phyloP scores from a whole-genome alignment of 2,113 vertebrate genomes.

The Eulemur rufifrons region DNA sequence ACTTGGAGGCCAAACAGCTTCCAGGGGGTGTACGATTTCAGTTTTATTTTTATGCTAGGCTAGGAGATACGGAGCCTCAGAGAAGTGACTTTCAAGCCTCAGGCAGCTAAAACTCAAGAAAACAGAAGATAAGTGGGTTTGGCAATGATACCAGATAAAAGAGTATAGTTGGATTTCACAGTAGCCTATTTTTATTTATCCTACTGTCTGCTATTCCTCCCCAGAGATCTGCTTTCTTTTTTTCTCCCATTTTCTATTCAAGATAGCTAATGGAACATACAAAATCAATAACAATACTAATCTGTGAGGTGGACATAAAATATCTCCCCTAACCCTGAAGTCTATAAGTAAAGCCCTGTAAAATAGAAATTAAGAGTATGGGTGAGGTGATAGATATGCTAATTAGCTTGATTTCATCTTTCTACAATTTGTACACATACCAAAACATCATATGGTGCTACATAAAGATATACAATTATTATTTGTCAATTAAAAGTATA shows the following conservation, averaged over 20 bases:
- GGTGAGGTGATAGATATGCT: neutral
- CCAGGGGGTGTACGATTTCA: neutral
- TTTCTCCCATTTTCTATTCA: slow-evolving; percentile 11
- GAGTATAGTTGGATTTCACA: neutral
- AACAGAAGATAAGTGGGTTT: slow-evolving; percentile 54
- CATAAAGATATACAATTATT: neutral
- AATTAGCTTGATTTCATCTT: neutral
- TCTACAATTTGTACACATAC: neutral
- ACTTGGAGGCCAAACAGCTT: slow-evolving; percentile 51
- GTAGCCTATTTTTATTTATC: slow-evolving; percentile 51
- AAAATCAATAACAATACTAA: slow-evolving; percentile 34
- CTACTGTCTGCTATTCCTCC: neutral
- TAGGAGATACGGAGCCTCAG: neutral
- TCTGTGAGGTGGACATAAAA: slow-evolving; percentile 16
- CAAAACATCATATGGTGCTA: neutral
- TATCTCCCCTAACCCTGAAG: neutral
- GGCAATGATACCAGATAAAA: slow-evolving; percentile 39
- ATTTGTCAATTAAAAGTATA: neutral
- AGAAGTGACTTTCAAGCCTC: slow-evolving; percentile 47
- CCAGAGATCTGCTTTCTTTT: slow-evolving; percentile 35
- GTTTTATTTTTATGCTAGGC: neutral
- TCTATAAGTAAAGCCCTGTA: neutral
- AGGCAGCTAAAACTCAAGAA: slow-evolving; percentile 55
- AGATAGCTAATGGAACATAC: slow-evolving; percentile 28
- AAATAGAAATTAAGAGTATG: neutral